Evolutionary conservation across 2,888 invertebrate genomes (phyloP).

Genomic region (Polylopha cassiicola): DNA sequence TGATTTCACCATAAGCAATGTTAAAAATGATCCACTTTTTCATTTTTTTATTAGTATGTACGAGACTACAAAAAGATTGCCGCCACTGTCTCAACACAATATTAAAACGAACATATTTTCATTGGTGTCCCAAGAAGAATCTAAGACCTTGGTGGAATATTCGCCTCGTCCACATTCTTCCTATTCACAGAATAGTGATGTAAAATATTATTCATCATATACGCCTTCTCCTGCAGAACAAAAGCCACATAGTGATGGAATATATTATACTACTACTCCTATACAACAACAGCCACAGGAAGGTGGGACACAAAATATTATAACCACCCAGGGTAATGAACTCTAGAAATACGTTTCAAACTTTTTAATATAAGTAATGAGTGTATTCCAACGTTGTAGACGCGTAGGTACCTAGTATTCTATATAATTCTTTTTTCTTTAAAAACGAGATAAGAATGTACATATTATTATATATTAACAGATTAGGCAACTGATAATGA

Average conservation of each 20-base stretch:
- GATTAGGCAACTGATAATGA: no score
- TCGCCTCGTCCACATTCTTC: constrained; percentile 17
- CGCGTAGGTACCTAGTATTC: no score
- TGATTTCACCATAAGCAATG: constrained; percentile 21
- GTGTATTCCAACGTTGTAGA: no score
- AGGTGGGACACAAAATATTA: constrained; percentile 12
- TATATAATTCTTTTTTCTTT: no score
- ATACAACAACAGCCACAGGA: constrained; percentile 13
- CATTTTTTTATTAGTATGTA: constrained; percentile 23
- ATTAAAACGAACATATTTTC: constrained; percentile 22
- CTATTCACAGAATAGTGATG: constrained; percentile 18
- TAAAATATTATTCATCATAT: constrained; percentile 14
- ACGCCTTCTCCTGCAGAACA: constrained; percentile 15
- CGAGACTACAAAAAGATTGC: constrained; percentile 22
- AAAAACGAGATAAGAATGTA: no score
- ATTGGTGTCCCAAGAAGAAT: constrained; percentile 22
- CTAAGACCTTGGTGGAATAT: no score
- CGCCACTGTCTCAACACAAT: constrained; percentile 21
- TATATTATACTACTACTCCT: constrained; percentile 10
- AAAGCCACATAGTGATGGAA: constrained; percentile 7
- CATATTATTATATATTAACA: no score
- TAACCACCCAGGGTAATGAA: constrained; percentile 12
- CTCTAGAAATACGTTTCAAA: no score
- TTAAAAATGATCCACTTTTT: constrained; percentile 23
- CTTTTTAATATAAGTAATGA: no score